Percentiles rank a stretch among this genome's conserved stretches.
Evolutionary conservation across 2,113 vertebrate species (phyloP).

Genomic region (Crocuta crocuta): DNA sequence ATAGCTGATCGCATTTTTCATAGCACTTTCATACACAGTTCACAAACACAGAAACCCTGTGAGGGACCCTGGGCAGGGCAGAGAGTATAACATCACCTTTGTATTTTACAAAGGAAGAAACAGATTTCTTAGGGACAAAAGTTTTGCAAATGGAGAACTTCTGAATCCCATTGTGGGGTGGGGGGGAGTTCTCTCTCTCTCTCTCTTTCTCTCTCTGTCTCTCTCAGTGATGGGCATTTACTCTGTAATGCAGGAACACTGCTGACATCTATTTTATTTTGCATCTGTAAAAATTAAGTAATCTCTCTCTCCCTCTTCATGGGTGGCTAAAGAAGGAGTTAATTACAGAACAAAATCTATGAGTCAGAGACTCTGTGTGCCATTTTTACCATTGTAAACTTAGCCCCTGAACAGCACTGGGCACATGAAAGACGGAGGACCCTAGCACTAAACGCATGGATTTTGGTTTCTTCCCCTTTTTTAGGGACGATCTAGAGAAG

Average conservation of each 20-base stretch:
- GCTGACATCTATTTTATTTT: conserved; percentile 23
- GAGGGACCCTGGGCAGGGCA: not conserved
- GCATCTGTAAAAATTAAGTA: not conserved
- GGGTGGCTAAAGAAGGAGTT: not conserved
- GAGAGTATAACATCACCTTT: not conserved
- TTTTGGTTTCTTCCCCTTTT: not conserved
- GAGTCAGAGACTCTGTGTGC: not conserved
- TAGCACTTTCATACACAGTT: not conserved
- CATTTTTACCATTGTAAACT: not conserved
- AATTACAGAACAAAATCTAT: not conserved
- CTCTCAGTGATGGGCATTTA: not conserved
- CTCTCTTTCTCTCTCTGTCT: not conserved
- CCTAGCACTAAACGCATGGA: rapidly evolving
- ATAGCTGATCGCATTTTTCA: not conserved
- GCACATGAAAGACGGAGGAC: not conserved
- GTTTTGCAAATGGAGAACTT: not conserved
- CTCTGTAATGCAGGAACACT: not conserved
- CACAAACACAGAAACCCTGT: not conserved
- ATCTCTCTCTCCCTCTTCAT: not conserved
- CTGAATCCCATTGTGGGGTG: not conserved
- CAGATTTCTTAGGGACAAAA: not conserved
- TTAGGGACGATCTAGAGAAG: not conserved
- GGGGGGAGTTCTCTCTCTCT: not conserved
- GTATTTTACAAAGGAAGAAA: not conserved
- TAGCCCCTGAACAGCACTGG: not conserved